Evolutionary conservation across 2,797 vertebrate genomes (phyloP), one percentile per base, ranked within the genome.

Genomic region (Neoniphon sammara): DNA sequence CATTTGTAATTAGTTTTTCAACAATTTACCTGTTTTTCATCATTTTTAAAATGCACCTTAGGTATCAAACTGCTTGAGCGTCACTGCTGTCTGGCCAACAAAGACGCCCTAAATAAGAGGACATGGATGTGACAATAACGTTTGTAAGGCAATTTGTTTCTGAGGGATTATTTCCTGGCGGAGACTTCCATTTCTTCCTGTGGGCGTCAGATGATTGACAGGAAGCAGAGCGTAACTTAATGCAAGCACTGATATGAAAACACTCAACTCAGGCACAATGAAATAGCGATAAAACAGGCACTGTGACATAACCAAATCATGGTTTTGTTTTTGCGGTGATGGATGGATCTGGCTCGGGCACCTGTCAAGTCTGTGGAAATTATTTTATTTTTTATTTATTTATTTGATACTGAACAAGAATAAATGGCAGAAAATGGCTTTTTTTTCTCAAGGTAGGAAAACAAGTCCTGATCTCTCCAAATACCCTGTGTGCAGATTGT

Each of bases 1-100:
- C 58, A 56, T 83, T 78, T 87, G 77, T 83, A 86, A 90, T 91
- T 82, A 72, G 50, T 86, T 85, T 54, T 78, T 52, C 44, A 49
- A 39, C 36, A 5, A 84, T 83, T 56, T 75, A 52, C 70, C 80
- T 77, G 64, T 87, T 86, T 72, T 73, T 78, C 10, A 39, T 39
- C 36, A 39, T 39, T 39, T 39, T 11, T 11, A 39, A 39, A 39
- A 39, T 39, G 2, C 36, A 39, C 36, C 8, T 12, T 39, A 12
- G 0, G 25, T 70, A 70, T 80, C 75, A 78, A 59, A 81, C 70
- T 36, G 79, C 87, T 89, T 66, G 80, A 78, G 77, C 87, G 88
- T 65, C 80, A 78, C 74, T 56, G 63, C 80, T 57, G 63, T 66
- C 30, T 42, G 6, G 44, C 70, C 82, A 79, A 86, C 55, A 67